Evolutionary conservation across 2,888 invertebrate genomes (phyloP), one percentile per base, ranked within the genome.

Genomic region (Perizoma affinitatum): DNA sequence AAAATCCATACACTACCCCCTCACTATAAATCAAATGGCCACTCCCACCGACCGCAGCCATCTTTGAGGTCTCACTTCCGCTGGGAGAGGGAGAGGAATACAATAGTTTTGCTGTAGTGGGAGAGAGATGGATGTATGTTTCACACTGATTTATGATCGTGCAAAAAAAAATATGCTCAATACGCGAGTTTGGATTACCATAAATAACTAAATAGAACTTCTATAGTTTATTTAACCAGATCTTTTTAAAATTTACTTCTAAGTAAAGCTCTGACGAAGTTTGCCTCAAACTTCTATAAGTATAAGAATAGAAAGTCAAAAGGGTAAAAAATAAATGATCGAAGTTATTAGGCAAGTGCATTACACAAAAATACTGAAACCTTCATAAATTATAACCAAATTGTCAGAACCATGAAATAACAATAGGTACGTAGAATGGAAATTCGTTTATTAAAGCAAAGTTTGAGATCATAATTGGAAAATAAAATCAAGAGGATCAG

Each of bases 11-110:
- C 66, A 65, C 76, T 75, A 38, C 70, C 72, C 73, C 71, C 75
- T 47, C 76, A 84, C 87, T 87, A 90, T 87, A 89, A 88, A 88
- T 90, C 89, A 90, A 85, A 81, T 78, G 72, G 86, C 91, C 83
- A 88, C 91, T 82, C 91, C 91, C 86, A 89, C 82, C 88, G 82
- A 84, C 84, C 86, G 91, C 88, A 86, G 89, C 91, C 91, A 91
- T 91, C 88, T 91, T 91, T 91, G 90, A 90, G 81, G 79, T 87
- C 87, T 88, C 87, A 90, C 76, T 86, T 89, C 90, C 90, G 88
- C 81, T 71, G 80, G 63, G 79, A 68, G 79, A 76, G 72, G 72
- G 80, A 71, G 82, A 84, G 51, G 58, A 72, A 67, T 62, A 70
- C 54, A 54, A 76, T 76, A 78, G 77, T 83, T 78, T 74, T 65